Evolutionary conservation across 1,140 invertebrate genomes (phyloP).

Genomic region (Platorchestia sp.): DNA sequence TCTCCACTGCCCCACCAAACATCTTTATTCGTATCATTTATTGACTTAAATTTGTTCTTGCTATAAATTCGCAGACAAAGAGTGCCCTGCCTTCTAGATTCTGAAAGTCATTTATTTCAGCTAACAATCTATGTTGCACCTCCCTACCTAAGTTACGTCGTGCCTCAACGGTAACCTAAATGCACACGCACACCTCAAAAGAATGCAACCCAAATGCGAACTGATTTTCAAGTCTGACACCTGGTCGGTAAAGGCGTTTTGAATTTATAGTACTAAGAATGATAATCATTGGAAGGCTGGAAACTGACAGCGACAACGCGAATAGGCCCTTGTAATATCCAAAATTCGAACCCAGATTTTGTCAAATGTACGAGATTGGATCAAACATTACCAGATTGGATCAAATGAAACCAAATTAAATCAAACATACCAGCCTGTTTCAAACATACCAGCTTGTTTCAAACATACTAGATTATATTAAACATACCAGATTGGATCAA

Average conservation of each 20-base stretch:
- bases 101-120: constrained; percentile 1
- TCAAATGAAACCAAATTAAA: too few species aligned
- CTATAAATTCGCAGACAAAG: background rate
- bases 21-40: constrained; percentile 2
- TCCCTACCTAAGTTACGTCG: background rate
- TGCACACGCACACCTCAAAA: background rate
- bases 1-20: background rate
- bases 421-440: too few species aligned
- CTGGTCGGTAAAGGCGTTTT: background rate
- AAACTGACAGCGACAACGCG: background rate
- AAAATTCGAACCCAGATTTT: background rate
- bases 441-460: too few species aligned
- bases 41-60: constrained; percentile 1
- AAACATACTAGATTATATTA: too few species aligned
- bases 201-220: background rate
- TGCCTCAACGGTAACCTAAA: background rate
- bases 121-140: background rate
- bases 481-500: too few species aligned
- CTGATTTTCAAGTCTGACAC: background rate
- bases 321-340: background rate
- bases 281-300: background rate
- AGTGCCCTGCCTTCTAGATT: background rate
- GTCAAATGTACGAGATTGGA: background rate
- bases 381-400: too few species aligned
- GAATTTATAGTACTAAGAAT: background rate